phyloP scores from a whole-genome alignment of 2,113 vertebrate genomes.

The Mola mola region DNA sequence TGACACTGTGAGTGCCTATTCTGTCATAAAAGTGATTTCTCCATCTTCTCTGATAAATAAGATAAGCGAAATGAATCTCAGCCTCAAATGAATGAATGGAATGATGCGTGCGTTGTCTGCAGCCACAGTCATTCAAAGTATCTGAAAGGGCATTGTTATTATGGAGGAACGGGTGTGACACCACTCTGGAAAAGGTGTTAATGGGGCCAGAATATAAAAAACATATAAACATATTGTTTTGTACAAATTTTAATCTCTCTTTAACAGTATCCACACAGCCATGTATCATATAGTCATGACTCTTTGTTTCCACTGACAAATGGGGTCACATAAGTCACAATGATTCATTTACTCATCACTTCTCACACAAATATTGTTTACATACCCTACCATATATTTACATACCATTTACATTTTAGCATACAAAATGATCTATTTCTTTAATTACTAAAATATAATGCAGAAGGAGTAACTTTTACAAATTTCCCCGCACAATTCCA shows the following conservation, averaged over 20 bases:
- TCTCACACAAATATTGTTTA: constrained; percentile 7
- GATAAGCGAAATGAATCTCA: constrained; percentile 85
- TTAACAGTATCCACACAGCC: constrained; percentile 8
- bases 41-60: constrained; percentile 84
- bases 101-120: constrained; percentile 82
- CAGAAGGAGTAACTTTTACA: no score
- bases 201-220: no score
- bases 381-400: no score
- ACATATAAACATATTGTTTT: no score
- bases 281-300: constrained; percentile 68
- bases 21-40: constrained; percentile 89
- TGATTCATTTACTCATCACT: constrained; percentile 53
- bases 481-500: not conserved
- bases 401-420: constrained; percentile 1
- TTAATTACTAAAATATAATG: no score
- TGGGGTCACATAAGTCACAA: constrained; percentile 63
- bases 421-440: constrained; percentile 26
- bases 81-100: constrained; percentile 86
- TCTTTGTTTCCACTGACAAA: constrained; percentile 65
- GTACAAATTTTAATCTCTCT: no score
- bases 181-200: no score
- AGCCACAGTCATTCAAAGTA: constrained; percentile 63
- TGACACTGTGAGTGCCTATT: constrained; percentile 84
- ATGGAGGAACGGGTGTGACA: no score
- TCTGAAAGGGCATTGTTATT: no score